Conservation (phyloP, 1,140 invertebrate species). For the Drosophila yakuba region DNA sequence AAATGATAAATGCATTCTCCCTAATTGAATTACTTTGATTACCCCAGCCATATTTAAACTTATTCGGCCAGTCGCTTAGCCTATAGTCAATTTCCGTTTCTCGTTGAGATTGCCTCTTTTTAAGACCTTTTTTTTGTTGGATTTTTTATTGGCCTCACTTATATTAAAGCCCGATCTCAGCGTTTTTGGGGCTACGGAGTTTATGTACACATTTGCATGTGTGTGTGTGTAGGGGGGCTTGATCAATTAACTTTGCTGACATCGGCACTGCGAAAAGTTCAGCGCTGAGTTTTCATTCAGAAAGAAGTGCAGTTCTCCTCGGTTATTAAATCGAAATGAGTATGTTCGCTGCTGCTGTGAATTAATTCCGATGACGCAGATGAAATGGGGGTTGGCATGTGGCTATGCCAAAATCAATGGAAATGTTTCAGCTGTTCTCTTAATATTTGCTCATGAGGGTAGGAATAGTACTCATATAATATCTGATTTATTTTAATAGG, state of each 20-base stretch:
- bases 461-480: neutral
- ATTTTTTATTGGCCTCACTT: constrained; percentile 7
- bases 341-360: constrained; percentile 28
- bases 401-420: constrained; percentile 25
- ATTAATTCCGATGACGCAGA: constrained; percentile 50
- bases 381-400: constrained; percentile 37
- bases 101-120: constrained; percentile 29
- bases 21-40: constrained; percentile 10
- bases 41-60: constrained; percentile 11
- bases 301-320: constrained; percentile 53
- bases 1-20: constrained; percentile 15
- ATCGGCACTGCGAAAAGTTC: constrained; percentile 41
- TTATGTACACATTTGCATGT: constrained; percentile 15
- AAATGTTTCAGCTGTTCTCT: constrained; percentile 24
- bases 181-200: constrained; percentile 30
- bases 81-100: constrained; percentile 37
- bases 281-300: constrained; percentile 66
- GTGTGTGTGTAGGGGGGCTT: constrained; percentile 23
- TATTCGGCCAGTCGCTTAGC: constrained; percentile 1
- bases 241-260: constrained; percentile 72
- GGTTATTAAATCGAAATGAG: constrained; percentile 23
- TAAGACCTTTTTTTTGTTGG: constrained; percentile 6
- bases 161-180: constrained; percentile 50
- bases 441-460: neutral
- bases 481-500: neutral